These are phyloP conservation scores for Lasioglossum baleicum DNA, from an alignment of 1,140 invertebrate genomes.

Conservation along the genomic window DNA sequence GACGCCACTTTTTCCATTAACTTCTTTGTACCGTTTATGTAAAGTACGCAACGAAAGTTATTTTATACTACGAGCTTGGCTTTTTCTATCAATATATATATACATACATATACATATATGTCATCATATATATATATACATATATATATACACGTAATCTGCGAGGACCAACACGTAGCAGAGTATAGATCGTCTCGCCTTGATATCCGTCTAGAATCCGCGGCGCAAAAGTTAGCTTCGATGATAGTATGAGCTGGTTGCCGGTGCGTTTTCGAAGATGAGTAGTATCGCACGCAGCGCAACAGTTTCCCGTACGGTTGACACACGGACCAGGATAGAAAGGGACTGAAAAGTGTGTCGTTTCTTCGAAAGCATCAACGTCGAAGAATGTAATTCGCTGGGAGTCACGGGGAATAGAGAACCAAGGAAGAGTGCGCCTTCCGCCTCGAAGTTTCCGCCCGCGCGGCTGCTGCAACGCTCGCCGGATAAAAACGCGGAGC, in stretches of 20 bases:
- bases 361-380: constrained; percentile 9
- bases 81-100: background rate
- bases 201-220: constrained; percentile 3
- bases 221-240: too few species aligned
- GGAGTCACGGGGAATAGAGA: constrained; percentile 14
- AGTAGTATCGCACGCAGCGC: background rate
- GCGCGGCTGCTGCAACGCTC: background rate
- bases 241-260: too few species aligned
- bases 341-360: background rate
- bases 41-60: background rate
- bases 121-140: background rate
- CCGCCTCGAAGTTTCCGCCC: constrained; percentile 4
- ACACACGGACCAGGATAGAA: background rate
- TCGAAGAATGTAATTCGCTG: constrained; percentile 41
- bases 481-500: constrained; percentile 29
- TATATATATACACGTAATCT: background rate
- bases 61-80: background rate
- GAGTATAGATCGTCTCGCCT: background rate
- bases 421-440: constrained; percentile 29
- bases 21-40: background rate
- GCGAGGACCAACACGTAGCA: constrained; percentile 18
- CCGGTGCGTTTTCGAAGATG: background rate
- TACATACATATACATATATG: too few species aligned
- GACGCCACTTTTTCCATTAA: background rate
- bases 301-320: background rate